A percentile compares a stretch with the other conserved stretches of the same genome.
phyloP scores from a whole-genome alignment of 2,113 vertebrate species.

The Xenopus laevis region DNA sequence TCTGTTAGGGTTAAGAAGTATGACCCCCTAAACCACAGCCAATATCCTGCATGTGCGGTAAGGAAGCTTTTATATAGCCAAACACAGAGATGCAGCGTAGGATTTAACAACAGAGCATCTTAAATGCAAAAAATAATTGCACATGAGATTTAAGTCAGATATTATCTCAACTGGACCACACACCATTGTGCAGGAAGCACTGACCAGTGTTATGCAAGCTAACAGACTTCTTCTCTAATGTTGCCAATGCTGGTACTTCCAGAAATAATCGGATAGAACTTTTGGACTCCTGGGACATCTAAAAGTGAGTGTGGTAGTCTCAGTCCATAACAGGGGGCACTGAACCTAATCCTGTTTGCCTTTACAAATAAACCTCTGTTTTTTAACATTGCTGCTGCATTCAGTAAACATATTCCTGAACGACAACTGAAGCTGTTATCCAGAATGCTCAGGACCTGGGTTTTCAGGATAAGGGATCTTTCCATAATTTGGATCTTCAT shows the following conservation, averaged over 20 bases:
- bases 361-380: no score
- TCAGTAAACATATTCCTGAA: no score
- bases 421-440: no score
- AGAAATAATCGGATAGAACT: neutral
- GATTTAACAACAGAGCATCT: conserved; percentile 9
- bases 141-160: conserved; percentile 7
- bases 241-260: neutral
- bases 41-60: neutral
- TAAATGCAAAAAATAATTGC: conserved; percentile 4
- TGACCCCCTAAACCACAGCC: neutral
- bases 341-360: no score
- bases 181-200: neutral
- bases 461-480: no score
- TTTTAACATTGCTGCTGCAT: no score
- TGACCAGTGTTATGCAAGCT: neutral
- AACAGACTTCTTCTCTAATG: neutral
- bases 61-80: neutral
- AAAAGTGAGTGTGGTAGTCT: neutral
- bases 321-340: neutral
- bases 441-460: no score
- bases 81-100: conserved; percentile 18
- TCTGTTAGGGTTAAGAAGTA: neutral
- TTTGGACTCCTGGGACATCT: neutral
- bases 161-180: conserved; percentile 30
- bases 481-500: no score